phyloP scores from a whole-genome alignment of 1,140 invertebrate species.

The Lerema accius region DNA sequence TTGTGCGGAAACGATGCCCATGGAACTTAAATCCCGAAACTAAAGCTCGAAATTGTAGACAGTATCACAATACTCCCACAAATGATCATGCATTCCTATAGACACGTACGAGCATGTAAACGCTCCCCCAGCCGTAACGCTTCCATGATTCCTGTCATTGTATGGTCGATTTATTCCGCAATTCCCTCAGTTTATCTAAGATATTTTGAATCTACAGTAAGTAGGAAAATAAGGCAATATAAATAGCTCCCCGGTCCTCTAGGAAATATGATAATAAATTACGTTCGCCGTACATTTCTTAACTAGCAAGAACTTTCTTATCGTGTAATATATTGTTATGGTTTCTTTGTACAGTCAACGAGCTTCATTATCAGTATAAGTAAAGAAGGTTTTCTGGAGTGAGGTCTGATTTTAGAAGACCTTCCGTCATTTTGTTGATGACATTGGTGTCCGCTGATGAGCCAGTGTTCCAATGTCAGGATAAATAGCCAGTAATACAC shows the following conservation, averaged over 20 bases:
- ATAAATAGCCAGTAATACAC: constrained; percentile 71
- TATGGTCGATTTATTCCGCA: constrained; percentile 31
- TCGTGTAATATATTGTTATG: constrained; percentile 28
- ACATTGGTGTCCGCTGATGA: constrained; percentile 50
- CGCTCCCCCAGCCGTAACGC: constrained; percentile 30
- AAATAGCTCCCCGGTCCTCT: constrained; percentile 19
- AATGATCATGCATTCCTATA: constrained; percentile 35
- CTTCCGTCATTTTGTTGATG: constrained; percentile 50
- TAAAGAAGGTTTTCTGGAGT: constrained; percentile 21
- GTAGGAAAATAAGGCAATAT: constrained; percentile 27
- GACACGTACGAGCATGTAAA: constrained; percentile 31
- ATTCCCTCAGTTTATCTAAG: constrained; percentile 24
- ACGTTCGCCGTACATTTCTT: constrained; percentile 27
- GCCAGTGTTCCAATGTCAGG: constrained; percentile 58
- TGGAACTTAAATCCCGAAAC: constrained; percentile 28
- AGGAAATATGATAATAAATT: constrained; percentile 34
- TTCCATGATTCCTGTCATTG: constrained; percentile 38
- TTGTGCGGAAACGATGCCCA: constrained; percentile 10
- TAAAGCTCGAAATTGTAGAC: constrained; percentile 20
- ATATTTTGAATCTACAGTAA: constrained; percentile 28
- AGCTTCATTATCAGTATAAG: constrained; percentile 34
- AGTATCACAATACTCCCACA: not conserved
- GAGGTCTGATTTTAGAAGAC: constrained; percentile 48
- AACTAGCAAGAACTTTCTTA: constrained; percentile 31
- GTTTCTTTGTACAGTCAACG: constrained; percentile 26